Percentiles rank a stretch among this genome's conserved stretches.
Evolutionary conservation across 2,888 invertebrate species (phyloP).

Genomic region (Temnothorax unifasciatus): DNA sequence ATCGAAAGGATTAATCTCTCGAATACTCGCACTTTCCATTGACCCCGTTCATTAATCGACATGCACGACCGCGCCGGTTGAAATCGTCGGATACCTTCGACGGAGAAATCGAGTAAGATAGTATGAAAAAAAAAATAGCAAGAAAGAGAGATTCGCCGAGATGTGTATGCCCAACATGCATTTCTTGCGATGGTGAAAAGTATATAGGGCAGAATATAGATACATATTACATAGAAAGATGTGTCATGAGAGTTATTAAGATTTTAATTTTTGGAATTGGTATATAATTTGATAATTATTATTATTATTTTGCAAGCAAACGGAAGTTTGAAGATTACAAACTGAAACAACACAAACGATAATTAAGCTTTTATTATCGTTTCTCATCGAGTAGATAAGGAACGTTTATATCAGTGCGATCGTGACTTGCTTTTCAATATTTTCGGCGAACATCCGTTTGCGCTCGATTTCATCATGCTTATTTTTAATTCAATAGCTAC

Average conservation of each 20-base stretch:
- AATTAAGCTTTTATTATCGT: conserved; percentile 25
- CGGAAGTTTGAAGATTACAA: not conserved
- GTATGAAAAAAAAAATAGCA: not conserved
- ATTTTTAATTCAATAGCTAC: not conserved
- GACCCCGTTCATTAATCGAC: conserved; percentile 35
- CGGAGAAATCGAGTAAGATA: not conserved
- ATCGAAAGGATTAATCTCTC: conserved; percentile 41
- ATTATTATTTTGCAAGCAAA: not conserved
- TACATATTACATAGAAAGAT: not conserved
- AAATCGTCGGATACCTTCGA: not conserved
- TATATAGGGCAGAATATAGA: not conserved
- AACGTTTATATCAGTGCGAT: conserved; percentile 15
- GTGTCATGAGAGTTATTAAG: not conserved
- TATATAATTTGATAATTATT: not conserved
- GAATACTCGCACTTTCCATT: conserved; percentile 19
- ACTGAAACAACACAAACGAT: not conserved
- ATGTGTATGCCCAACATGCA: not conserved
- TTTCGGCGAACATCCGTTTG: not conserved
- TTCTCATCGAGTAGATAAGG: conserved; percentile 19
- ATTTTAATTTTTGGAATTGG: not conserved
- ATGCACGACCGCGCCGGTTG: not conserved
- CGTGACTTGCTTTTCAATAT: not conserved
- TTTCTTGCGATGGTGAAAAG: conserved; percentile 13
- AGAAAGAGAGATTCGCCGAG: not conserved
- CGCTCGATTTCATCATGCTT: not conserved